These are phyloP conservation scores for Alligator mississippiensis DNA, from an alignment of 2,113 vertebrate species.

Conservation along the genomic window DNA sequence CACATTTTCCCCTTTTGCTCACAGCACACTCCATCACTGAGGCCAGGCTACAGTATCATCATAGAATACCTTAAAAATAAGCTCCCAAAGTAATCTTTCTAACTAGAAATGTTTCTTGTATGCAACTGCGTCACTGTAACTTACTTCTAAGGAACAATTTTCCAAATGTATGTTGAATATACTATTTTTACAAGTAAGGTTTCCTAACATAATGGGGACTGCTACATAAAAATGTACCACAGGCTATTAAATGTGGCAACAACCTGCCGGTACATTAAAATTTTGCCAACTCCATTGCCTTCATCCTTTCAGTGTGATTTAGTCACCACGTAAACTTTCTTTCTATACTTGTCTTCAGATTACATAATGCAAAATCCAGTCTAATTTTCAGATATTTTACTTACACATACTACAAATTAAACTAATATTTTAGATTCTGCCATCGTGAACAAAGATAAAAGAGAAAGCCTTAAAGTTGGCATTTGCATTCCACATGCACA, in stretches of 20 bases:
- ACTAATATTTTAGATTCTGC: not conserved
- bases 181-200: constrained; percentile 16
- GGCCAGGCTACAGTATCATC: not conserved
- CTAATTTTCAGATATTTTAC: constrained; percentile 10
- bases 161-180: not conserved
- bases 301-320: constrained; percentile 29
- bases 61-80: not conserved
- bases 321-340: not conserved
- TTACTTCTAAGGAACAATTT: not conserved
- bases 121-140: constrained; percentile 4
- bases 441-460: not conserved
- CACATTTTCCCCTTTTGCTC: not conserved
- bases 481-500: not conserved
- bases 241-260: constrained; percentile 25
- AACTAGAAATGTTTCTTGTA: constrained; percentile 19
- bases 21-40: not conserved
- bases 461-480: not conserved
- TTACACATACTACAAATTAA: not conserved
- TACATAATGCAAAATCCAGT: not conserved
- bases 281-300: not conserved
- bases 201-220: not conserved
- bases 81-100: not conserved
- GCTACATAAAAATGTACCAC: constrained; percentile 17
- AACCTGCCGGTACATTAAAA: not conserved
- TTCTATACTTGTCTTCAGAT: not conserved